Base-by-base conservation (phyloP, 2,888 invertebrate genomes). In the Macrosoma leucophasiata region DNA sequence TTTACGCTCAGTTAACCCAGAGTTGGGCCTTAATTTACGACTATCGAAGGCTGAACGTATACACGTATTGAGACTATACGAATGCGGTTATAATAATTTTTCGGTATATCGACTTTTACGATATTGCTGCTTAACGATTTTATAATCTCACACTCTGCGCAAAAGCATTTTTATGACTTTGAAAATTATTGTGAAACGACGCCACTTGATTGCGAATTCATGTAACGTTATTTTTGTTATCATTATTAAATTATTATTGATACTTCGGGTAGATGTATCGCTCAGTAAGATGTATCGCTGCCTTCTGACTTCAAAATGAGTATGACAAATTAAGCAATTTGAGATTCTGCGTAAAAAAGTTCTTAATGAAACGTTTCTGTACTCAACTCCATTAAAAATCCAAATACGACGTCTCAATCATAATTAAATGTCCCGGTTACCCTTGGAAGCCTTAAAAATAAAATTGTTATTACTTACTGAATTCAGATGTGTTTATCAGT, bases 1-100 rank as follows among this genome's bases (percentile, higher is more conserved):
- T 81, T 77, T 70, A 79, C 77, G 77, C 76, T 74, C 75, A 59
- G 75, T 82, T 75, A 62, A 73, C 62, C 66, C 59, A 57, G 58
- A 61, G 60, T 64, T 57, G 63, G 63, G 41, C 59, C 62, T 66
- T 72, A 76, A 79, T 81, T 81, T 81, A 79, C 66, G 79, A 76
- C 77, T 73, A 76, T 75, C 66, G 73, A 56, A 53, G 50, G 67
- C 72, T 72, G 63, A 76, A 76, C 70, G 67, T 68, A 65, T 58
- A 58, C 63, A 68, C 64, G 60, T 58, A 62, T 63, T 62, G 61
- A 51, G 61, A 45, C 44, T 36, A 48, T 52, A 53, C 45, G 51
- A 57, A 51, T 52, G 50, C 46, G 41, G 41, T 53, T 51, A 60
- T 62, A 55, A 63, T 58, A 58, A 60, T 60, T 59, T 61, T 63